phyloP scores from a whole-genome alignment of 2,113 vertebrate species.

The Hippocampus comes region DNA sequence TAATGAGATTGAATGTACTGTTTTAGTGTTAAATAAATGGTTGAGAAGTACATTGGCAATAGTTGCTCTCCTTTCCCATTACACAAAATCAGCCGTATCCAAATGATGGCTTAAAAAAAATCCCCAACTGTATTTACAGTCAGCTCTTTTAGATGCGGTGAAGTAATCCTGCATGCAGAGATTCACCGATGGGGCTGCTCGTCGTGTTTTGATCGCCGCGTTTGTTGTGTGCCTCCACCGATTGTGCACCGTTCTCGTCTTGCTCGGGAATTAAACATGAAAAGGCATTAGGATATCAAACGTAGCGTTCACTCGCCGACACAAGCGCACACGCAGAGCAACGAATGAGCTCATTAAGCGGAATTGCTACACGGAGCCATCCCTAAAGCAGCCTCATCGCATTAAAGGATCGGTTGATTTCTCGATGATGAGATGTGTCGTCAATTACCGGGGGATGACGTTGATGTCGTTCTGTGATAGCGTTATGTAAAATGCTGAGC shows the following conservation, averaged over 20 bases:
- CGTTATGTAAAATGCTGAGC: neutral
- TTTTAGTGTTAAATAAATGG: no score
- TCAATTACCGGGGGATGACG: constrained; percentile 20
- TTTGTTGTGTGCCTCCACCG: constrained; percentile 28
- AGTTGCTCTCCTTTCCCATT: no score
- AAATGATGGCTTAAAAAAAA: no score
- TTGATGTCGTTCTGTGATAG: constrained; percentile 3
- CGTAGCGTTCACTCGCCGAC: constrained; percentile 18
- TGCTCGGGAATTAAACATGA: constrained; percentile 50
- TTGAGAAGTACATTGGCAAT: no score
- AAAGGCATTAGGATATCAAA: constrained; percentile 44
- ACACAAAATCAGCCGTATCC: no score
- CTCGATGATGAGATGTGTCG: constrained; percentile 30
- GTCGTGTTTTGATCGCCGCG: constrained; percentile 12
- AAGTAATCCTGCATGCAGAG: neutral
- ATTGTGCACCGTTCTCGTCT: constrained; percentile 14
- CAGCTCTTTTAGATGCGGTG: neutral
- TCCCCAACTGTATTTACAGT: neutral
- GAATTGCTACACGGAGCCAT: constrained; percentile 15
- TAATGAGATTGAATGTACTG: no score
- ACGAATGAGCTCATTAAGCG: constrained; percentile 44
- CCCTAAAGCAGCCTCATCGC: constrained; percentile 7
- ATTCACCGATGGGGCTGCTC: neutral
- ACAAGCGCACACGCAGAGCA: constrained; percentile 1
- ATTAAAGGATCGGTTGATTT: constrained; percentile 30